phyloP scores from a whole-genome alignment of 2,888 invertebrate genomes.

The Megastigmus dorsalis region DNA sequence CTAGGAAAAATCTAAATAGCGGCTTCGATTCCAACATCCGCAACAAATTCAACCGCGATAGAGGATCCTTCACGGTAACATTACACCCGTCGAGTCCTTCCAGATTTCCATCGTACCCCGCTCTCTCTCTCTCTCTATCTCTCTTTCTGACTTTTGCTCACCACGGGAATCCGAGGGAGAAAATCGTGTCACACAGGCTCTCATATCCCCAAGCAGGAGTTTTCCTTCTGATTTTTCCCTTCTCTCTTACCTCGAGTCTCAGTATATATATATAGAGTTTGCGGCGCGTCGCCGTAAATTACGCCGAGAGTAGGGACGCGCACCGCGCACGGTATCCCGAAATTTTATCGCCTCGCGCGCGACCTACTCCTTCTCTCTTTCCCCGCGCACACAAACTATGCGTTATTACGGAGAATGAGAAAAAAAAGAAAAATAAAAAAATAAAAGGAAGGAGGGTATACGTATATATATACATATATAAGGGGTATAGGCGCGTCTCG shows the following conservation, averaged over 20 bases:
- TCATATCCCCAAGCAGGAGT: constrained; percentile 14
- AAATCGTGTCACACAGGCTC: no score
- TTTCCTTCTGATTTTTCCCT: background rate
- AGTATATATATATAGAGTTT: no score
- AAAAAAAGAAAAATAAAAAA: background rate
- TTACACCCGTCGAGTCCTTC: background rate
- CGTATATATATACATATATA: no score
- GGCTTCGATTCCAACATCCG: background rate
- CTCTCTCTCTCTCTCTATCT: background rate
- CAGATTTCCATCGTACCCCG: background rate
- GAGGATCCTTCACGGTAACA: constrained; percentile 12
- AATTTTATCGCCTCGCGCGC: constrained; percentile 4
- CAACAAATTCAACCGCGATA: constrained; percentile 24
- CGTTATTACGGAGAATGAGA: background rate
- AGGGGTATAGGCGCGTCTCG: constrained; percentile 10
- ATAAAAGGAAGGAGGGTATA: no score
- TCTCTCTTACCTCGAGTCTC: no score
- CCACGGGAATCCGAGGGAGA: background rate
- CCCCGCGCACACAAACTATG: no score
- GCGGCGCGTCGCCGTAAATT: no score
- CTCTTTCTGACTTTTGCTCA: background rate
- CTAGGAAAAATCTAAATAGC: constrained; percentile 34
- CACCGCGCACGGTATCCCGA: background rate
- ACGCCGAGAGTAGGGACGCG: background rate
- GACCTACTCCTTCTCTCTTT: no score